Evolutionary conservation across 2,113 vertebrate genomes (phyloP).

Genomic region (Gadus chalcogrammus): DNA sequence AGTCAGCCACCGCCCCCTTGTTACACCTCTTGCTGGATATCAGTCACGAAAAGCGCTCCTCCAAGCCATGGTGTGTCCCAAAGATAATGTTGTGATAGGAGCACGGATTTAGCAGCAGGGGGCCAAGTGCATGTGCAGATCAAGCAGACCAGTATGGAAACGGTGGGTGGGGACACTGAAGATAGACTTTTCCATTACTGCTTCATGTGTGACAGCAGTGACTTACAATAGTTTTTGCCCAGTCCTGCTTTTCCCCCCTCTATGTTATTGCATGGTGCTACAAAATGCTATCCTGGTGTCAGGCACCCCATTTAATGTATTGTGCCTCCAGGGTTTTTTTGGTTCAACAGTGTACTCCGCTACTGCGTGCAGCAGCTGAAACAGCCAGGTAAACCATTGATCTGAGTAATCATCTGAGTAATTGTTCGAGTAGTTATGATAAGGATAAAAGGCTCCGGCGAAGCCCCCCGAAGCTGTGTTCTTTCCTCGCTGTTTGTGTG

Average conservation of each 20-base stretch:
- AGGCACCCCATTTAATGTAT: slow-evolving; percentile 62
- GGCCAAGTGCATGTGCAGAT: slow-evolving; percentile 36
- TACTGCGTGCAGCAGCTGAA: slow-evolving; percentile 44
- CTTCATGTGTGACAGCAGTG: slow-evolving; percentile 63
- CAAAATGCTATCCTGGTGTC: slow-evolving; percentile 56
- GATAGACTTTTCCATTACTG: slow-evolving; percentile 47
- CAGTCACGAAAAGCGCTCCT: slow-evolving; percentile 42
- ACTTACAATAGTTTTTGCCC: slow-evolving; percentile 57
- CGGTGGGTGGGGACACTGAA: slow-evolving; percentile 44
- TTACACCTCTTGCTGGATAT: slow-evolving; percentile 54
- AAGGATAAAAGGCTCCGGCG: slow-evolving; percentile 62
- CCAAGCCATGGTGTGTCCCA: slow-evolving; percentile 38
- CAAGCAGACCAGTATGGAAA: slow-evolving; percentile 43
- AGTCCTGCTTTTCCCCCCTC: slow-evolving; percentile 51
- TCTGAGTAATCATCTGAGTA: slow-evolving; percentile 78
- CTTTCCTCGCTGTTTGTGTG: slow-evolving; percentile 34
- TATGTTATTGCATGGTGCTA: slow-evolving; percentile 66
- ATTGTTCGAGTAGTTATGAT: slow-evolving; percentile 77
- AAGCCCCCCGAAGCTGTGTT: slow-evolving; percentile 37
- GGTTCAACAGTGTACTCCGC: slow-evolving; percentile 58
- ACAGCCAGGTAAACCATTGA: slow-evolving; percentile 71
- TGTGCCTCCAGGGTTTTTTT: slow-evolving; percentile 53
- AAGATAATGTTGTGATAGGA: slow-evolving; percentile 22
- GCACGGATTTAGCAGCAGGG: slow-evolving; percentile 45
- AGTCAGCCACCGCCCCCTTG: slow-evolving; percentile 61